A percentile compares a stretch with the other conserved stretches of the same genome.
These are phyloP conservation scores for Microtus richardsoni DNA, from an alignment of 2,113 vertebrate species.

Conservation along the genomic window DNA sequence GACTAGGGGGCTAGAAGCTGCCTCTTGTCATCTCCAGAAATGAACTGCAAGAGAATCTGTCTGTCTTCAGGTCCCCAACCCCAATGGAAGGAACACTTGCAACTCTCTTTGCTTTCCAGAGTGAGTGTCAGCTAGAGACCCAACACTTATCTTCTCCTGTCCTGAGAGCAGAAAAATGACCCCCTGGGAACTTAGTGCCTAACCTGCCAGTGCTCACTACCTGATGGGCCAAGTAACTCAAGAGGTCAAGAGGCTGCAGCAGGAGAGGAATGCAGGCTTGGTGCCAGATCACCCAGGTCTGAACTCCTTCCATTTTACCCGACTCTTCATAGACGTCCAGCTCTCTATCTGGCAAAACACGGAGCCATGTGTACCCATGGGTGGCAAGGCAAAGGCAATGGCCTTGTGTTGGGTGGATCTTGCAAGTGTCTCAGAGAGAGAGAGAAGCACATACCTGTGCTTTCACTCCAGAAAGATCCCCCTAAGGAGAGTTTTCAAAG, in stretches of 20 bases:
- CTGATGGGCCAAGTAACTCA: neutral
- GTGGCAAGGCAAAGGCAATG: neutral
- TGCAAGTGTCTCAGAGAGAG: neutral
- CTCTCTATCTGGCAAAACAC: neutral
- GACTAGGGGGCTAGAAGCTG: neutral
- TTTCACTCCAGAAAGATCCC: neutral
- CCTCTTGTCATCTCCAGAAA: neutral
- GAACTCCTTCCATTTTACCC: neutral
- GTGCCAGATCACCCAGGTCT: neutral
- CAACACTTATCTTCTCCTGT: neutral
- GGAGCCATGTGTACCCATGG: neutral
- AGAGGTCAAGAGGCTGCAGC: neutral
- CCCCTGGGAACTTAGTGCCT: neutral
- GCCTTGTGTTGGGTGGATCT: neutral
- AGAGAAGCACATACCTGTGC: neutral
- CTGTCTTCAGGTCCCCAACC: neutral
- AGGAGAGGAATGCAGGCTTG: neutral
- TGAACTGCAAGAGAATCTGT: constrained; percentile 1
- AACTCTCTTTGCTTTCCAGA: neutral
- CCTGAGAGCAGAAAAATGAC: neutral
- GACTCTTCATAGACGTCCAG: neutral
- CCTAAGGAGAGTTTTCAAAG: neutral
- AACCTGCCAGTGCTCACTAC: neutral
- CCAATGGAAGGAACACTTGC: neutral
- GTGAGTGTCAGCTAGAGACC: neutral